Conservation (phyloP, 1,140 invertebrate genomes). For the Leptonema lineaticorne region DNA sequence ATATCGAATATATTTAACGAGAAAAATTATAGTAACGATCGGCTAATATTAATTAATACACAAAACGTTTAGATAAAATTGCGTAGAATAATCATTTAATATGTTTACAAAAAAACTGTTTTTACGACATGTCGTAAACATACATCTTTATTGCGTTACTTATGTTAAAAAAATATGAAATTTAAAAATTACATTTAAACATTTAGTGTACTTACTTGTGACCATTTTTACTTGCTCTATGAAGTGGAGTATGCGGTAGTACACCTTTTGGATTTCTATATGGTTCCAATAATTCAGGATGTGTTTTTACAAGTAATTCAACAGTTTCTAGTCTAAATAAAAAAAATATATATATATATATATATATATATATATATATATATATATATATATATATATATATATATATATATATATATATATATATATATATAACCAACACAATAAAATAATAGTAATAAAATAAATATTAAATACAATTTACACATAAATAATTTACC, state of each 20-base stretch:
- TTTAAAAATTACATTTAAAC: neutral
- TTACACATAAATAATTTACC: conserved; percentile 53
- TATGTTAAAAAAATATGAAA: neutral
- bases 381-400: no score
- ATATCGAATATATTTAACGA: no score
- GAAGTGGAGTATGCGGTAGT: conserved; percentile 85
- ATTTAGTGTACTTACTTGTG: conserved; percentile 73
- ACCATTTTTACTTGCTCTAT: conserved; percentile 91
- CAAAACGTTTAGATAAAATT: neutral
- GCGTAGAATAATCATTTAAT: neutral
- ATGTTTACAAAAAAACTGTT: neutral
- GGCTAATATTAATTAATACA: no score
- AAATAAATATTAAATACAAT: neutral
- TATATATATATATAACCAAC: no score
- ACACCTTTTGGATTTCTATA: conserved; percentile 56
- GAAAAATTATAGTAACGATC: no score
- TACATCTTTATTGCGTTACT: no score
- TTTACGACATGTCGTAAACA: no score
- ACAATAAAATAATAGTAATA: neutral
- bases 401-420: no score
- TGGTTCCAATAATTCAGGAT: conserved; percentile 75
- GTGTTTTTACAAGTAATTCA: conserved; percentile 76
- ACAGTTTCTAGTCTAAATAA: conserved; percentile 80
- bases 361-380: no score
- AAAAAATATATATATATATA: no score